phyloP scores from a whole-genome alignment of 37 sponge, comb jelly and placozoan genomes.

The Spongilla lacustris region DNA sequence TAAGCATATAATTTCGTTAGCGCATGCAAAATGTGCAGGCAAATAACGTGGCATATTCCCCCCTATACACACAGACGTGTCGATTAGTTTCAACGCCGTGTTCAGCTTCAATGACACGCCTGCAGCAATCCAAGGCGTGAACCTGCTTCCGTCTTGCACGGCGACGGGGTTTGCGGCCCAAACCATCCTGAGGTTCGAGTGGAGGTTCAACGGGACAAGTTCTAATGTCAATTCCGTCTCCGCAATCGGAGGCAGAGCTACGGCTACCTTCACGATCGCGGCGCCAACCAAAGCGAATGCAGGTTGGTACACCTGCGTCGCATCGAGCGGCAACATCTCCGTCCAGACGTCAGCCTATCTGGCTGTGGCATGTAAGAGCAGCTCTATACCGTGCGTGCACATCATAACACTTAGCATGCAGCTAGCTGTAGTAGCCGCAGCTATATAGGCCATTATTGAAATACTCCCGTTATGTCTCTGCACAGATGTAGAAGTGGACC shows the following conservation, averaged over 20 bases:
- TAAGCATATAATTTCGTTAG: background rate
- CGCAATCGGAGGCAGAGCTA: background rate
- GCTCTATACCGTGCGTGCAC: no score
- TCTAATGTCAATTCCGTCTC: background rate
- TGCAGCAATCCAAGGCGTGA: background rate
- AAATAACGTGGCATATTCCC: background rate
- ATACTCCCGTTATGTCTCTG: background rate
- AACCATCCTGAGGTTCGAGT: background rate
- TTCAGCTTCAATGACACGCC: background rate
- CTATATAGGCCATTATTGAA: no score
- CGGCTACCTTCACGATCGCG: background rate
- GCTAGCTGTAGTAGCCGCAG: no score
- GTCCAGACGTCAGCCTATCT: background rate
- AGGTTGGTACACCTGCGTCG: background rate
- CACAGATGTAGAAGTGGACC: background rate
- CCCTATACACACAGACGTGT: background rate
- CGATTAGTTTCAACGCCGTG: background rate
- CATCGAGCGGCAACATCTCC: background rate
- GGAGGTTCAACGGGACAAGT: background rate
- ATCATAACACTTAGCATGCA: no score
- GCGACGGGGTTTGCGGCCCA: background rate
- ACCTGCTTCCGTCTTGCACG: background rate
- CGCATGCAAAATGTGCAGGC: background rate
- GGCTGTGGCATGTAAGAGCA: background rate
- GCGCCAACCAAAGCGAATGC: background rate